phyloP scores from a whole-genome alignment of 2,888 invertebrate species.

The Spatulosminthurus flaviceps region DNA sequence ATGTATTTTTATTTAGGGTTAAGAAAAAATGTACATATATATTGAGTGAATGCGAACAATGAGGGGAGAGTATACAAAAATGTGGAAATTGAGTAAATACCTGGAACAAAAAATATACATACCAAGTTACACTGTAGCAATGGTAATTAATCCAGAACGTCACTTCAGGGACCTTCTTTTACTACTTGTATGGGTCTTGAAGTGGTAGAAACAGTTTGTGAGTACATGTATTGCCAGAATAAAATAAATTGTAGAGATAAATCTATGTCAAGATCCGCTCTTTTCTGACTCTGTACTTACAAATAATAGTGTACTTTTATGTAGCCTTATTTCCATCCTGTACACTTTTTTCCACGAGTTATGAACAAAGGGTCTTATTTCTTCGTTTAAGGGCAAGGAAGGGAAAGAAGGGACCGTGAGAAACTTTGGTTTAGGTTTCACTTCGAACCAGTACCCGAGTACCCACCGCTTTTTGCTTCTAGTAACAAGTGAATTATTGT shows the following conservation, averaged over 20 bases:
- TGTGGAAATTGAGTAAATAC: no score
- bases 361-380: background rate
- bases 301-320: background rate
- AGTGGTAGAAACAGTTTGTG: no score
- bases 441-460: background rate
- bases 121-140: no score
- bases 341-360: background rate
- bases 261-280: background rate
- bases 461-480: background rate
- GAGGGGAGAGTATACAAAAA: no score
- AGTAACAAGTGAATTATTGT: background rate
- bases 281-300: background rate
- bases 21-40: no score
- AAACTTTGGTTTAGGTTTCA: background rate
- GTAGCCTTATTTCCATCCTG: background rate
- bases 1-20: no score
- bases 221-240: background rate
- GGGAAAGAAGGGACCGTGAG: background rate
- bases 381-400: background rate
- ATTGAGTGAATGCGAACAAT: no score
- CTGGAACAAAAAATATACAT: no score
- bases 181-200: no score
- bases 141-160: no score
- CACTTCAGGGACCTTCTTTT: no score
- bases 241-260: conserved; percentile 6